Percentiles rank a stretch among this genome's conserved stretches.
Conservation (phyloP, 2,797 vertebrate genomes). For the Micromesistius poutassou region DNA sequence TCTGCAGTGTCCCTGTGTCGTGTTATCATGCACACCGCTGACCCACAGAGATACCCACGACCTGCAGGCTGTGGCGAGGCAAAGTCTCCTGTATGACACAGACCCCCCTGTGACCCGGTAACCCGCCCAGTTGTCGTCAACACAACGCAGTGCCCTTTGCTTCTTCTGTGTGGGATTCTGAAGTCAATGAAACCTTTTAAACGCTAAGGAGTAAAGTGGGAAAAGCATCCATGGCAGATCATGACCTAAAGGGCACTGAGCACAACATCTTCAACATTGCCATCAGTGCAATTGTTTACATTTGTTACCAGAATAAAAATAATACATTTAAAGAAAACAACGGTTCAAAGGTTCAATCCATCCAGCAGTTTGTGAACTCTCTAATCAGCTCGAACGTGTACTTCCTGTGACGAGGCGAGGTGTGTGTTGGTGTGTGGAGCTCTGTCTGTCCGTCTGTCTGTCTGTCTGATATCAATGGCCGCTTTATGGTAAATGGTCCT, state of each 20-base stretch:
- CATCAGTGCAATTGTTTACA: no score
- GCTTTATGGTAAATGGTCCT: no score
- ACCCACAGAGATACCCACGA: constrained; percentile 56
- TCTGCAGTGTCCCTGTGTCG: constrained; percentile 22
- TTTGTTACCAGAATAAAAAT: no score
- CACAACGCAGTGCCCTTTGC: background rate
- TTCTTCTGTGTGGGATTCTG: background rate
- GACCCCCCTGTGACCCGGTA: constrained; percentile 41
- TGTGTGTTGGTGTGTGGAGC: no score
- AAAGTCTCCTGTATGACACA: constrained; percentile 60
- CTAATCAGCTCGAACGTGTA: no score
- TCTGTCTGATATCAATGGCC: no score
- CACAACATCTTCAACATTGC: no score
- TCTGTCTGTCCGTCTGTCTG: no score
- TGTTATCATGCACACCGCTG: constrained; percentile 48
- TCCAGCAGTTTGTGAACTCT: no score
- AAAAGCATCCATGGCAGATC: background rate
- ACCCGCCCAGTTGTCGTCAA: background rate
- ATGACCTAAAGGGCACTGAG: background rate
- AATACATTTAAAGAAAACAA: no score
- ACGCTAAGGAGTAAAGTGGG: background rate
- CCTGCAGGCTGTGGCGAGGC: constrained; percentile 57
- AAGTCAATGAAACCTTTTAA: background rate
- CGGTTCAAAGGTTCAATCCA: no score
- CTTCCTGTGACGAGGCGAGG: no score